phyloP scores from a whole-genome alignment of 2,888 invertebrate genomes.

The Plebejus anna region DNA sequence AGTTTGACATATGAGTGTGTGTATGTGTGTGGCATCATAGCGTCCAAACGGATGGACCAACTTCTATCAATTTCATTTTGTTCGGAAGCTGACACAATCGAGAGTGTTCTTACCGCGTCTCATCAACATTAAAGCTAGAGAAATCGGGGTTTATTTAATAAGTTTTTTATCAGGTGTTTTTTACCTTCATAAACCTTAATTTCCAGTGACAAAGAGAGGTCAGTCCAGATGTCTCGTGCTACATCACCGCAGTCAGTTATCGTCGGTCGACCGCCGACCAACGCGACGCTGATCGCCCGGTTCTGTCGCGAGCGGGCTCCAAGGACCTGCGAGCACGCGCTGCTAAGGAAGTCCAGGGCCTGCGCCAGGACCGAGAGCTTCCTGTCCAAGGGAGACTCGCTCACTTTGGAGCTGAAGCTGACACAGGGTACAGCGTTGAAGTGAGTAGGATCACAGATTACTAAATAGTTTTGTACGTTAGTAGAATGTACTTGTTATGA shows the following conservation, averaged over 20 bases:
- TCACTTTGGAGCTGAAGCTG: conserved; percentile 88
- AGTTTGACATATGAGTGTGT: too few species aligned
- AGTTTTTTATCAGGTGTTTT: too few species aligned
- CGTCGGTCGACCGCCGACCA: conserved; percentile 81
- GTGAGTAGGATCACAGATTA: conserved; percentile 64
- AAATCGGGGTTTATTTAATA: too few species aligned
- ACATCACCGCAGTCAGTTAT: conserved; percentile 72
- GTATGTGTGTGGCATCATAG: too few species aligned
- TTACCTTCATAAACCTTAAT: neutral
- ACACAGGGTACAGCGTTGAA: conserved; percentile 91
- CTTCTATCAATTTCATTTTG: too few species aligned
- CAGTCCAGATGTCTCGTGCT: conserved; percentile 72
- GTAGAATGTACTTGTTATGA: neutral
- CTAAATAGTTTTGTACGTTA: neutral
- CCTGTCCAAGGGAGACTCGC: conserved; percentile 88
- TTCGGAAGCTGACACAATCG: too few species aligned
- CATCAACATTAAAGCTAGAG: too few species aligned
- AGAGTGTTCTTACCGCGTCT: too few species aligned
- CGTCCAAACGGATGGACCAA: too few species aligned
- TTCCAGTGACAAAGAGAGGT: conserved; percentile 70
- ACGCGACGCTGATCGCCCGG: conserved; percentile 88
- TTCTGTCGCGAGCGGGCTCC: conserved; percentile 91
- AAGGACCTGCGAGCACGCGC: conserved; percentile 89
- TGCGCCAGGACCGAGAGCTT: conserved; percentile 91
- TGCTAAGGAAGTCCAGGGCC: conserved; percentile 84